phyloP scores from a whole-genome alignment of 2,888 invertebrate species.

The Lordiphosa andalusiaca region DNA sequence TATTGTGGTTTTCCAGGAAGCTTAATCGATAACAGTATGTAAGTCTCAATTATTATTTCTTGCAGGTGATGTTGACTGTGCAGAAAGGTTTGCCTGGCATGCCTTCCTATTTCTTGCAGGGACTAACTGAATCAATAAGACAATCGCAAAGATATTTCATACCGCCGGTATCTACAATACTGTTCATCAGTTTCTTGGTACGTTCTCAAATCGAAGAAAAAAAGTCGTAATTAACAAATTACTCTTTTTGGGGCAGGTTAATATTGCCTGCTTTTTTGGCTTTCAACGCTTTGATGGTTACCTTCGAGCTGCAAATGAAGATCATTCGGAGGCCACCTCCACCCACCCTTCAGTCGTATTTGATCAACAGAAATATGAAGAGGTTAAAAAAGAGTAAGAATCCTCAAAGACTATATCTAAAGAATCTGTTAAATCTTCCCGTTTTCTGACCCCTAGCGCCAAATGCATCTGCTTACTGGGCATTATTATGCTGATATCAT shows the following conservation, averaged over 20 bases:
- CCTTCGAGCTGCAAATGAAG: conserved; percentile 34
- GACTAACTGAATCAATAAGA: conserved; percentile 78
- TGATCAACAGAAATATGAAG: conserved; percentile 71
- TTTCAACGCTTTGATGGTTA: conserved; percentile 72
- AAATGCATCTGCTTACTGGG: conserved; percentile 82
- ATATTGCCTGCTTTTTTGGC: conserved; percentile 76
- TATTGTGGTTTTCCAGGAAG: too few relatives aligned
- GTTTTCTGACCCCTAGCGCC: conserved; percentile 54
- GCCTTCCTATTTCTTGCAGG: conserved; percentile 80
- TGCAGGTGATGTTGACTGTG: conserved; percentile 56
- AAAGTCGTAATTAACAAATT: neutral
- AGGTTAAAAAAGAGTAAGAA: conserved; percentile 77
- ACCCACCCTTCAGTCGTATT: conserved; percentile 17
- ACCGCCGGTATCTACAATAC: conserved; percentile 76
- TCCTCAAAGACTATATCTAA: too few relatives aligned
- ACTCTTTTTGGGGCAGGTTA: conserved; percentile 42
- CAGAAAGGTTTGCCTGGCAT: conserved; percentile 78
- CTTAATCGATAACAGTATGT: too few relatives aligned
- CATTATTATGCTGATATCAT: conserved; percentile 85
- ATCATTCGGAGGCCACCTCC: conserved; percentile 1
- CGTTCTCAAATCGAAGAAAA: conserved; percentile 2
- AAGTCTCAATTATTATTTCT: too few relatives aligned
- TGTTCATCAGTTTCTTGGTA: conserved; percentile 72
- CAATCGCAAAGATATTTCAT: conserved; percentile 80
- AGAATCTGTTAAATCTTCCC: too few relatives aligned